Percentiles rank a stretch among this genome's conserved stretches.
These are phyloP conservation scores for Lepidonotus clava DNA, from an alignment of 2,888 invertebrate genomes.

Conservation along the genomic window DNA sequence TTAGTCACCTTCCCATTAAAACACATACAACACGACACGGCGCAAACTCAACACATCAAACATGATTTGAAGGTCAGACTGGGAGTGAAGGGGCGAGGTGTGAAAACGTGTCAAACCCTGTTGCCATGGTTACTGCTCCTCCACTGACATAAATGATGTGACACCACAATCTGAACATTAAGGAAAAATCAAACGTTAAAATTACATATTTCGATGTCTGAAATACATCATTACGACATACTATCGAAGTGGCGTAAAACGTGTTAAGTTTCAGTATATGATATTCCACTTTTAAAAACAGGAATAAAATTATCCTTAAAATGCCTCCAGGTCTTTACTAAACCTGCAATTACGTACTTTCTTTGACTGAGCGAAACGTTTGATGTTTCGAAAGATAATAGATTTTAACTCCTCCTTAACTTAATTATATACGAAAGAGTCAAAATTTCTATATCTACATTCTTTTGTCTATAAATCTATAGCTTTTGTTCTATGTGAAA, in stretches of 20 bases:
- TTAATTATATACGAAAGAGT: too few relatives aligned
- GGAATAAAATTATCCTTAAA: neutral
- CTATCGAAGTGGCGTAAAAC: neutral
- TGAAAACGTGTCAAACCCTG: constrained; percentile 25
- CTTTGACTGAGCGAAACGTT: too few relatives aligned
- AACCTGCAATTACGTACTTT: neutral
- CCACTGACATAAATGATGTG: neutral
- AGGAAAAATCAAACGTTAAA: neutral
- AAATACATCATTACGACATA: neutral
- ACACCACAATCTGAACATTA: constrained; percentile 17
- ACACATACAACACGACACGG: too few relatives aligned
- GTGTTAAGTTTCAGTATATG: neutral
- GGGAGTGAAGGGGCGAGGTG: neutral
- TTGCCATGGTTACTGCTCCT: constrained; percentile 4
- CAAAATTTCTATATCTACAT: too few relatives aligned
- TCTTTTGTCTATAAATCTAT: too few relatives aligned
- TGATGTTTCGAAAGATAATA: too few relatives aligned
- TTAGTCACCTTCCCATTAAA: too few relatives aligned
- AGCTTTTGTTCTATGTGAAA: too few relatives aligned
- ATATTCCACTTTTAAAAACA: neutral
- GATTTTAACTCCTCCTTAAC: too few relatives aligned
- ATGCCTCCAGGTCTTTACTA: neutral
- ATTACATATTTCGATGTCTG: neutral
- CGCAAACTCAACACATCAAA: too few relatives aligned
- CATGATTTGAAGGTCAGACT: neutral